phyloP scores from a whole-genome alignment of 2,888 invertebrate genomes.

The Toxonevra muliebris region DNA sequence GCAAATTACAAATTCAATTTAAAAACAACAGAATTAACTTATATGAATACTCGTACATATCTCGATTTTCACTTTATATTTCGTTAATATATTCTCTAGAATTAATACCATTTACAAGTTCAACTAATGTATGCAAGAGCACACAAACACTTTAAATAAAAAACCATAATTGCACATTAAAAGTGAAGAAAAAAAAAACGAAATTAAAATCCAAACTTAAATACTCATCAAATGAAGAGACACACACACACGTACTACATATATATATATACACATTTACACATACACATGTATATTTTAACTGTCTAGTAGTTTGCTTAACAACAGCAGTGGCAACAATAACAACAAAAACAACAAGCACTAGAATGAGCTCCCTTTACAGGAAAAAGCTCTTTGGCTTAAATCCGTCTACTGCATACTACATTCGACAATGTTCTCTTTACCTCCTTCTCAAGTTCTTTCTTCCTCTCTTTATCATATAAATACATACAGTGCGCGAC shows the following conservation, averaged over 20 bases:
- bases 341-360: not conserved
- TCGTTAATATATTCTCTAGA: no score
- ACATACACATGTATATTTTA: not conserved
- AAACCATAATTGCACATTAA: not conserved
- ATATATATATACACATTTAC: not conserved
- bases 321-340: constrained; percentile 1
- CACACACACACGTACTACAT: not conserved
- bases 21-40: no score
- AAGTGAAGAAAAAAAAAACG: not conserved
- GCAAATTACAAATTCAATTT: no score
- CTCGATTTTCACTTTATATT: no score
- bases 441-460: not conserved
- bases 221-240: not conserved
- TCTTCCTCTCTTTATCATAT: not conserved
- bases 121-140: no score
- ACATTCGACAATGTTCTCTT: no score
- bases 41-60: no score
- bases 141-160: not conserved
- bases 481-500: not conserved
- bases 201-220: not conserved
- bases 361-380: not conserved
- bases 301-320: not conserved
- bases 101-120: no score
- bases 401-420: not conserved
- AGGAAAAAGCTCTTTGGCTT: constrained; percentile 7